Evolutionary conservation across 2,888 invertebrate species (phyloP), one percentile per base, ranked within the genome.

Genomic region (Conops quadrifasciatus): DNA sequence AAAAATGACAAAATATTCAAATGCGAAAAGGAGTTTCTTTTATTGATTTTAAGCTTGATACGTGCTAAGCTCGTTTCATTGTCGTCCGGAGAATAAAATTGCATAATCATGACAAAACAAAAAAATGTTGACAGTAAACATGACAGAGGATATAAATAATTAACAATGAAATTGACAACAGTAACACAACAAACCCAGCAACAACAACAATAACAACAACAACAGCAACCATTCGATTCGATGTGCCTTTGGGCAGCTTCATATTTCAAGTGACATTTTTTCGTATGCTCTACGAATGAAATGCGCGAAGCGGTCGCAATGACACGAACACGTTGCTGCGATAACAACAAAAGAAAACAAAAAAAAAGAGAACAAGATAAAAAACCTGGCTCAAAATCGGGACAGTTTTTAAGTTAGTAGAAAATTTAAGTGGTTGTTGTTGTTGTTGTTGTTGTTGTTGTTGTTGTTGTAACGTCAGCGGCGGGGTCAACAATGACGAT

Each of bases 191-290:
- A 9, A 36, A 24, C 21, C 15, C 11, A n/a, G 4, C 21, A 21
- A 47, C n/a, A 63, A 45, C 21, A 60, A 43, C n/a, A 53, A 66
- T 51, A 47, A 63, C 15, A 47, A 19, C 45, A 63, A 63, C 62
- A 63, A 47, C 3, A 28, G 51, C 65, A 65, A 30, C 51, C 51
- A 19, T 36, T 26, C 47, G 21, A 7, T 66, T 53, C 16, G 19
- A 56, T 56, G 53, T 21, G 21, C 36, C 43, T 66, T 56, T 66
- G 51, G 66, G 53, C 66, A 66, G 66, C 66, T 66, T 66, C 43
- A 66, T 66, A 65, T 56, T 19, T 36, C 36, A 66, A 53, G 56
- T 53, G 66, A 66, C 66, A 56, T 66, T 66, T 66, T 66, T n/a
- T n/a, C n/a, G n/a, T 56, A 24, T 66, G 47, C 26, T 13, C 47